A percentile compares a stretch with the other conserved stretches of the same genome.
Conservation (phyloP, 1,140 invertebrate species). For the Cataglyphis hispanica region DNA sequence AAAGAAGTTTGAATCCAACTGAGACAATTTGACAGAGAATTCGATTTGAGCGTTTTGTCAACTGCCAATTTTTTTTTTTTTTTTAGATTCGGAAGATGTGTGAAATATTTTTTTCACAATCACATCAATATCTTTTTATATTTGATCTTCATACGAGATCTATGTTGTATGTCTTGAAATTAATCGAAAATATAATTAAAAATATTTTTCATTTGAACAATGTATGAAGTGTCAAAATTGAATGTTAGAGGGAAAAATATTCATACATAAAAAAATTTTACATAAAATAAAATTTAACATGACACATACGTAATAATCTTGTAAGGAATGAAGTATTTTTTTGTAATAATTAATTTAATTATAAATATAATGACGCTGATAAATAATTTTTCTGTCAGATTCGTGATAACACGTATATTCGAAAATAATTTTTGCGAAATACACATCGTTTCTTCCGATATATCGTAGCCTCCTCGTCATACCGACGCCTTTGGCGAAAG, state of each 20-base stretch:
- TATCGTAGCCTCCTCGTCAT: background rate
- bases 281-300: background rate
- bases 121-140: too few species aligned
- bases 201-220: too few species aligned
- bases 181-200: too few species aligned
- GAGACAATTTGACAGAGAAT: background rate
- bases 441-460: slow-evolving; percentile 17
- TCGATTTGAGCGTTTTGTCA: background rate
- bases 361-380: background rate
- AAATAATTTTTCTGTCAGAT: background rate
- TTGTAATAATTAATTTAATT: background rate
- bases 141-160: too few species aligned
- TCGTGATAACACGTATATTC: background rate
- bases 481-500: slow-evolving; percentile 49
- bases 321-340: background rate
- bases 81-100: background rate
- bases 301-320: background rate
- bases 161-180: too few species aligned
- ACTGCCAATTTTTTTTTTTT: background rate
- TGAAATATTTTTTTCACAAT: background rate
- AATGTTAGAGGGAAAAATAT: too few species aligned
- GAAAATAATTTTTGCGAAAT: background rate
- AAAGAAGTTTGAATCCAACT: background rate
- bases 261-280: too few species aligned
- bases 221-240: too few species aligned